phyloP scores from a whole-genome alignment of 2,113 vertebrate genomes.

The Chelonoidis abingdonii region DNA sequence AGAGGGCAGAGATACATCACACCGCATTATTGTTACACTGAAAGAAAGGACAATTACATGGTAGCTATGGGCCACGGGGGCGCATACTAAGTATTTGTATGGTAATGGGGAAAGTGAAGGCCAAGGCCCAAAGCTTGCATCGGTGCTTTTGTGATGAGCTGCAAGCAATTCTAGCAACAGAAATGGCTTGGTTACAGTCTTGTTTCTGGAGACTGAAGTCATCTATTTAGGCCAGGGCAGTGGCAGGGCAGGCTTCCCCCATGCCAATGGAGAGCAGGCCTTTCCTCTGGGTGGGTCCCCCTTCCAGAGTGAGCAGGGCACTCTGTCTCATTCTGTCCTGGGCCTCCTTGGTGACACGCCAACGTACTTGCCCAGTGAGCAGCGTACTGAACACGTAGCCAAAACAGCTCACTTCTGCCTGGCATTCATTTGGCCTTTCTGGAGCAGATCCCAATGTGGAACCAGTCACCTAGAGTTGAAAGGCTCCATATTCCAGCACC shows the following conservation, averaged over 20 bases:
- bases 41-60: slow-evolving; percentile 33
- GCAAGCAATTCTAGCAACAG: fast-evolving
- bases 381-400: not conserved
- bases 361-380: not conserved
- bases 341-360: not conserved
- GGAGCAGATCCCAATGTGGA: not conserved
- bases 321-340: not conserved
- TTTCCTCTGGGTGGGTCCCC: not conserved
- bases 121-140: not conserved
- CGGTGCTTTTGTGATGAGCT: not conserved
- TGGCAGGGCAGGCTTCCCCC: not conserved
- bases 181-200: fast-evolving
- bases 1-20: not conserved
- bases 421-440: no score
- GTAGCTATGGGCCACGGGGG: slow-evolving; percentile 34
- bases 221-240: not conserved
- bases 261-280: not conserved
- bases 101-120: no score
- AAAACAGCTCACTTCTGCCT: not conserved
- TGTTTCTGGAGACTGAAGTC: not conserved
- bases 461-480: not conserved
- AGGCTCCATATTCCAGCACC: not conserved
- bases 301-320: no score
- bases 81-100: not conserved
- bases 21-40: not conserved